A percentile compares a stretch with the other conserved stretches of the same genome.
Evolutionary conservation across 2,797 vertebrate species (phyloP).

Genomic region (Chelon labrosus): DNA sequence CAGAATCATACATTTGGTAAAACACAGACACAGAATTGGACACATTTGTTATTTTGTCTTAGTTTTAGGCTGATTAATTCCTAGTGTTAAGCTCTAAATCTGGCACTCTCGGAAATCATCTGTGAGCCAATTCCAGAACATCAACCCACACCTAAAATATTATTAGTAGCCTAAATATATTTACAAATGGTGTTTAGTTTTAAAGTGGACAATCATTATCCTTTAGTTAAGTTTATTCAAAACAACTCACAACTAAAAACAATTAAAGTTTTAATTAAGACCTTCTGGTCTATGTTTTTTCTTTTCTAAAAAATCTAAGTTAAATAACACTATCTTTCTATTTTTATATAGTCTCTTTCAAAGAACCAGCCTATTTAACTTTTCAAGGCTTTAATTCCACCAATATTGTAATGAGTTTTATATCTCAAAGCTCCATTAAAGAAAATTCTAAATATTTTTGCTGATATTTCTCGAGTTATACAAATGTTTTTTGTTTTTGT

Average conservation of each 20-base stretch:
- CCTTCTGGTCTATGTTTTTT: no score
- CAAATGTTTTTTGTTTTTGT: neutral
- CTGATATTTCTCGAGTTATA: neutral
- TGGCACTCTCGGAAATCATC: conserved; percentile 13
- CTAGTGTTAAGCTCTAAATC: conserved; percentile 16
- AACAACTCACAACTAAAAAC: neutral
- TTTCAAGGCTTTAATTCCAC: no score
- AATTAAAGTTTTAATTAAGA: neutral
- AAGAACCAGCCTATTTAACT: no score
- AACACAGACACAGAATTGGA: neutral
- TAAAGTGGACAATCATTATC: neutral
- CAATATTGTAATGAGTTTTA: no score
- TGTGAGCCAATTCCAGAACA: neutral
- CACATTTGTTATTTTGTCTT: neutral
- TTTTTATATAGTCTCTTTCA: no score
- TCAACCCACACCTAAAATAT: no score
- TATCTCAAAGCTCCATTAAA: no score
- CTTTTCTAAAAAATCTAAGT: no score
- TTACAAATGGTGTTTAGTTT: neutral
- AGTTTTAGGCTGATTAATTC: conserved; percentile 9
- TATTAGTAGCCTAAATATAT: neutral
- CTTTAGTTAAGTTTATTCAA: neutral
- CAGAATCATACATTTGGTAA: neutral
- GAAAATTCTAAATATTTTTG: no score
- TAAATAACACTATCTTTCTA: no score